phyloP scores from a whole-genome alignment of 1,140 invertebrate species.

The Drosophila sp. region DNA sequence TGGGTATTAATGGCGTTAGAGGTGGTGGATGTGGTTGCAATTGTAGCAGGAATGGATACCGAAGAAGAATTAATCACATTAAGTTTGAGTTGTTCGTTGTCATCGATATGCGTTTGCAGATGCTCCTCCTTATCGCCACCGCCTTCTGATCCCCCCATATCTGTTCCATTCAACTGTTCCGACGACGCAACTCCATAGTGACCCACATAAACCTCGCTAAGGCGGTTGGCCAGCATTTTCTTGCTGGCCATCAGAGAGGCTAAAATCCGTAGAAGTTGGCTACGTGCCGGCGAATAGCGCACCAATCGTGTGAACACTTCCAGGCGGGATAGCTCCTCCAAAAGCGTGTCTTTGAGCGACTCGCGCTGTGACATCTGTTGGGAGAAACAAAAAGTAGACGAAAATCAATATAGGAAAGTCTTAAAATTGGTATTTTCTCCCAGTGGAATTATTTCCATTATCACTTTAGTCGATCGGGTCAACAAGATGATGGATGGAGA shows the following conservation, averaged over 20 bases:
- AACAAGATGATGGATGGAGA: background rate
- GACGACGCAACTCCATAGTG: constrained; percentile 9
- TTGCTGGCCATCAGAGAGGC: constrained; percentile 84
- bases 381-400: constrained; percentile 7
- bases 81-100: background rate
- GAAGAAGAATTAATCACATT: constrained; percentile 11
- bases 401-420: background rate
- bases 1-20: background rate
- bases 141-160: constrained; percentile 15
- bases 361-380: constrained; percentile 86
- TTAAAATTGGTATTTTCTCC: too few relatives aligned
- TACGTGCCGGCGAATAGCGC: constrained; percentile 88
- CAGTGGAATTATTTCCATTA: background rate
- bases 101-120: background rate
- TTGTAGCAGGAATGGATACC: constrained; percentile 1
- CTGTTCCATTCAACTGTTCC: constrained; percentile 16
- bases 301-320: constrained; percentile 89
- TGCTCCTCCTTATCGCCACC: background rate
- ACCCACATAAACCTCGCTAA: constrained; percentile 51
- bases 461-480: constrained; percentile 11
- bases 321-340: constrained; percentile 88
- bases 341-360: constrained; percentile 85
- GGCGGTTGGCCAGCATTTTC: constrained; percentile 57
- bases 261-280: constrained; percentile 87
- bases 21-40: background rate